phyloP scores from a whole-genome alignment of 2,113 vertebrate genomes.

The Phainopepla nitens region DNA sequence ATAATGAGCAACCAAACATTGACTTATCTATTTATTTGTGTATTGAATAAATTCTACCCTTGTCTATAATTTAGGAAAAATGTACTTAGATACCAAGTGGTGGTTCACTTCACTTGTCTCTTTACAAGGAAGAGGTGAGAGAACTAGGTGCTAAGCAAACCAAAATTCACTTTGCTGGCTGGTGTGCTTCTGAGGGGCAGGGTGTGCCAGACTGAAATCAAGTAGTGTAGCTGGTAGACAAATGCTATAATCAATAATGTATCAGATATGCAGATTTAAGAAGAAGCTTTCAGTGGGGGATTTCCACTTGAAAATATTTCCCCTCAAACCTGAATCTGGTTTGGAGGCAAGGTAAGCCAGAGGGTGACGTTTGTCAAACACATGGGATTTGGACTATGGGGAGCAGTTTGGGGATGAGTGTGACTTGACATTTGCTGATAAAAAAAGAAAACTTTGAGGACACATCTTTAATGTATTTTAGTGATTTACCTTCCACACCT shows the following conservation, averaged over 20 bases:
- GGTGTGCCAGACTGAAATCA: background rate
- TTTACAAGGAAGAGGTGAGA: background rate
- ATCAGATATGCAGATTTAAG: background rate
- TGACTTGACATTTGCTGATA: background rate
- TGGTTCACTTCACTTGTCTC: background rate
- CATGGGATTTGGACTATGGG: background rate
- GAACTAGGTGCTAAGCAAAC: background rate
- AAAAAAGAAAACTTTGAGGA: background rate
- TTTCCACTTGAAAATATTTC: background rate
- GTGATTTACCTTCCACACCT: background rate
- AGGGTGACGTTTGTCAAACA: background rate
- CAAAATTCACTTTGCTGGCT: background rate
- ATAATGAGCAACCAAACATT: background rate
- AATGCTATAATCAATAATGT: background rate
- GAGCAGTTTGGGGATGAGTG: background rate
- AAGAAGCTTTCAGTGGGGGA: background rate
- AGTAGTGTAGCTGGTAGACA: background rate
- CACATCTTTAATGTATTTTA: background rate
- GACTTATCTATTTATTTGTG: background rate
- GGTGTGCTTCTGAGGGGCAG: background rate
- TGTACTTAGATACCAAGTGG: background rate
- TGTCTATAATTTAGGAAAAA: background rate
- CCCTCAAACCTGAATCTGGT: background rate
- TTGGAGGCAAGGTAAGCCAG: background rate
- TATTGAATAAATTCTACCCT: background rate